Evolutionary conservation across 2,888 invertebrate genomes (phyloP).

Genomic region (Lasiommata megera): DNA sequence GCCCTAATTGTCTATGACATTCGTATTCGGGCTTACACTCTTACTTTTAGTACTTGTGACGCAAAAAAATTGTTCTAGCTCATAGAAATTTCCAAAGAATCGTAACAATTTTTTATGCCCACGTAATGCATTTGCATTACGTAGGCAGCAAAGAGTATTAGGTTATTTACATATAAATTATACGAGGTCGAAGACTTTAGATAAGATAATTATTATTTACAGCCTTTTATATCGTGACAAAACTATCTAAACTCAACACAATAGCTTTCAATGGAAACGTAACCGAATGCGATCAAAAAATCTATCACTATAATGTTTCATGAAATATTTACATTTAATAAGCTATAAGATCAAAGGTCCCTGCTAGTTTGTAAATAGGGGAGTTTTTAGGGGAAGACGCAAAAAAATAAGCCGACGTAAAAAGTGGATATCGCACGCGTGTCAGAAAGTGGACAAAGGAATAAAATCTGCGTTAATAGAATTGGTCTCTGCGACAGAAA

Average conservation of each 20-base stretch:
- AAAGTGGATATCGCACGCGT: conserved; percentile 56
- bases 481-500: no score
- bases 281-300: conserved; percentile 33
- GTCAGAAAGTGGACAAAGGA: conserved; percentile 44
- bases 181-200: not conserved
- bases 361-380: conserved; percentile 75
- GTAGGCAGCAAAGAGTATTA: no score
- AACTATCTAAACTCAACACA: conserved; percentile 7
- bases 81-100: no score
- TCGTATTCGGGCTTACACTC: no score
- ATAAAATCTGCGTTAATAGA: conserved; percentile 22
- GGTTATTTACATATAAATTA: not conserved
- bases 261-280: conserved; percentile 30
- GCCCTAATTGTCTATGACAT: no score
- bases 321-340: conserved; percentile 81
- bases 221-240: not conserved
- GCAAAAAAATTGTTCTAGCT: no score
- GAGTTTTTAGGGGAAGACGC: conserved; percentile 48
- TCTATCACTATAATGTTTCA: conserved; percentile 49
- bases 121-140: no score
- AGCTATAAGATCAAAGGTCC: conserved; percentile 79
- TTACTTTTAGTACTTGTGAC: no score
- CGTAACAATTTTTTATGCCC: no score
- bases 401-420: conserved; percentile 43
- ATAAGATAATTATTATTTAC: not conserved